Conservation (phyloP, 2,888 invertebrate species). For the Drosophila anomalata region DNA sequence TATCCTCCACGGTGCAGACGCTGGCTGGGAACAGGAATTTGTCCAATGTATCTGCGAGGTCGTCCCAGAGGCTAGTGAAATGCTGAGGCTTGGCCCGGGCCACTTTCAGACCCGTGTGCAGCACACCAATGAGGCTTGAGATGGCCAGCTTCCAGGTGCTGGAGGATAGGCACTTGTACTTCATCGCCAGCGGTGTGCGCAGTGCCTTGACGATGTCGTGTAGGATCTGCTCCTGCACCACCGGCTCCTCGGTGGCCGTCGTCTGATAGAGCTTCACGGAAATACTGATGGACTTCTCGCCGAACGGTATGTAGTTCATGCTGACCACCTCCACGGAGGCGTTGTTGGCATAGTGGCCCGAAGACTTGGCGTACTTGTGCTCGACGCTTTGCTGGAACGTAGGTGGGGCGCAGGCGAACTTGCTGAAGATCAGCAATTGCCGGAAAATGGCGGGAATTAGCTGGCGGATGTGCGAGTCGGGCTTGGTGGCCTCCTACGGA, state of each 20-base stretch:
- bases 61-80: conserved; percentile 93
- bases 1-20: conserved; percentile 85
- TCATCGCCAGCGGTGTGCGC: conserved; percentile 90
- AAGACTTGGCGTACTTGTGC: conserved; percentile 85
- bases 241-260: conserved; percentile 89
- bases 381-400: conserved; percentile 81
- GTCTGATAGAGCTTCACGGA: conserved; percentile 90
- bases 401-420: conserved; percentile 89
- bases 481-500: conserved; percentile 86
- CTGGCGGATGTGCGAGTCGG: conserved; percentile 86
- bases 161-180: conserved; percentile 91
- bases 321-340: conserved; percentile 89
- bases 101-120: conserved; percentile 93
- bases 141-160: conserved; percentile 93
- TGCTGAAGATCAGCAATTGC: conserved; percentile 87
- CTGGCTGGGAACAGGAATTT: conserved; percentile 95
- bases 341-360: conserved; percentile 79
- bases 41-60: conserved; percentile 93
- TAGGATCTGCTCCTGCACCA: conserved; percentile 89
- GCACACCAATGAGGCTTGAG: conserved; percentile 89
- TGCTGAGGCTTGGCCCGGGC: conserved; percentile 91
- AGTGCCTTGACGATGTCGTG: conserved; percentile 88
- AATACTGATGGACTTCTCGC: conserved; percentile 91
- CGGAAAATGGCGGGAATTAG: conserved; percentile 89
- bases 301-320: conserved; percentile 94